A percentile compares a stretch with the other conserved stretches of the same genome.
These are phyloP conservation scores for Napeogenes inachia DNA, from an alignment of 2,888 invertebrate genomes.

Conservation along the genomic window DNA sequence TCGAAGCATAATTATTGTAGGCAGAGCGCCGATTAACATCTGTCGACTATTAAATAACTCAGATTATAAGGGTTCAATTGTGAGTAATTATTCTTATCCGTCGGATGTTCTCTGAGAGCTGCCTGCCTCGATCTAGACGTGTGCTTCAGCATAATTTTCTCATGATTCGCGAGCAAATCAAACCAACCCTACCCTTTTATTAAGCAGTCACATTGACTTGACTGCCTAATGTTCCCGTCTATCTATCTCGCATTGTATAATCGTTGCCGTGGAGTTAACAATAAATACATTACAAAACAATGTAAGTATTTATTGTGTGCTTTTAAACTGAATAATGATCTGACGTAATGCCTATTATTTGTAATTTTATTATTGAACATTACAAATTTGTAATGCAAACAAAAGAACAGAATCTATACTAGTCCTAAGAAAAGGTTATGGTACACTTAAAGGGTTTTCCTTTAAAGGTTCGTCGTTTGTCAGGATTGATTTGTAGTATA, in stretches of 20 bases:
- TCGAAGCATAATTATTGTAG: constrained; percentile 69
- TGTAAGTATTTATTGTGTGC: constrained; percentile 18
- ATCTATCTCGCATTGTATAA: constrained; percentile 34
- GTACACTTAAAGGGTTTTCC: not conserved
- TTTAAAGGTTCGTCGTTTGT: constrained; percentile 5
- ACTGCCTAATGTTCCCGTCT: constrained; percentile 60
- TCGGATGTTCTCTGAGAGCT: constrained; percentile 68
- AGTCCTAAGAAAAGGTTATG: not conserved
- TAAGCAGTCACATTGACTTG: constrained; percentile 69
- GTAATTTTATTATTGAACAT: constrained; percentile 10
- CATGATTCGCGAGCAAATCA: constrained; percentile 74
- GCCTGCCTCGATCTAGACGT: constrained; percentile 51
- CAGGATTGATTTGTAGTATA: constrained; percentile 9
- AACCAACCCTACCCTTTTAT: constrained; percentile 67
- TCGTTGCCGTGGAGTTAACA: constrained; percentile 20
- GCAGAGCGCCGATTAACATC: constrained; percentile 72
- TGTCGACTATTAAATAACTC: constrained; percentile 75
- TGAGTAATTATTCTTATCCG: constrained; percentile 77
- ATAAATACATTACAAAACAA: constrained; percentile 10
- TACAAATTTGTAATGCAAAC: not conserved
- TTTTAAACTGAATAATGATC: not conserved
- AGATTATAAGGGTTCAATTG: constrained; percentile 76
- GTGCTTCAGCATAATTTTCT: constrained; percentile 68
- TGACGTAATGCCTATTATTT: not conserved
- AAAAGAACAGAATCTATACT: not conserved